Evolutionary conservation across 2,797 vertebrate genomes (phyloP), one percentile per base, ranked within the genome.

Genomic region (Myotis vivesi): DNA sequence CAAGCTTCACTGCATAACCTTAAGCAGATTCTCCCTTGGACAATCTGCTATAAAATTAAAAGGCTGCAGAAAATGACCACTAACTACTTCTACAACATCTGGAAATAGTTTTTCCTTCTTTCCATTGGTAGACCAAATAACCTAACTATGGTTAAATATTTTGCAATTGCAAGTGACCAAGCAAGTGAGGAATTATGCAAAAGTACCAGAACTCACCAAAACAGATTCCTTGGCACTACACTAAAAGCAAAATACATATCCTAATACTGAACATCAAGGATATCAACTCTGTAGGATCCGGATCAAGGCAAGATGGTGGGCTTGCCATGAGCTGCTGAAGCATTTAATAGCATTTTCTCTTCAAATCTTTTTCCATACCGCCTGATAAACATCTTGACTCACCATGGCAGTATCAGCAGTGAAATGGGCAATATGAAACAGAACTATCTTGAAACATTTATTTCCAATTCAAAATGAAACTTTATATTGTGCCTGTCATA

Each of bases 101-200:
- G 57, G 30, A 76, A 66, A 91, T 89, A 77, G 10, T 81, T 87
- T 81, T 73, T 89, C 30, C 77, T 80, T 44, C 77, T 95, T 76
- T 79, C 59, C 69, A 79, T 20, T 41, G 15, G 11, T n/a, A 87
- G 46, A 84, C 41, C 72, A 87, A 90, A 76, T 72, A 87, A 68
- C 57, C 68, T 77, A 96, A 83, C 33, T 25, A 75, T 41, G 12
- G 87, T 84, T 87, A 87, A 87, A 73, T 66, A 38, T 53, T 38
- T 87, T 81, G 46, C 38, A 88, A 95, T 85, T 55, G 25, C 28
- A 86, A 92, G 33, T 11, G 36, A 91, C 36, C 62, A 22, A n/a
- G 71, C 59, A 89, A 57, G 89, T 89, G 23, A 71, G 3, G 25
- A 38, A 86, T 79, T 82, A n/a, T 9, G 19, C 16, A 89, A 41